Evolutionary conservation across 2,888 invertebrate species (phyloP).

Genomic region (Caenorhabditis wallacei): DNA sequence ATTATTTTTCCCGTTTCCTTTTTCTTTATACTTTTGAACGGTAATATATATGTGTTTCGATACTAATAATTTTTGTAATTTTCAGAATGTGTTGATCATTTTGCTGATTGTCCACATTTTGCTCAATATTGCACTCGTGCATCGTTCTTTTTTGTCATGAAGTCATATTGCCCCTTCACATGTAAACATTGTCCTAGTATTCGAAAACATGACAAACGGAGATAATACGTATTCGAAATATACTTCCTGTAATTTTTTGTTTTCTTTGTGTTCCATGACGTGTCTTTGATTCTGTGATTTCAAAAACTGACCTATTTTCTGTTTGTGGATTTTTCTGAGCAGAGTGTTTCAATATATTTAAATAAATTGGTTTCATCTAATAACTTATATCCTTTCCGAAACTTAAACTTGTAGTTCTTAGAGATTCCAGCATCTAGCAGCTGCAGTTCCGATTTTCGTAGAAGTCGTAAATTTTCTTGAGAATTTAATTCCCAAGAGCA

Average conservation of each 20-base stretch:
- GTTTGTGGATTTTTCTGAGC: no score
- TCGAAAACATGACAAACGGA: conserved; percentile 37
- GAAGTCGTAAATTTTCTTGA: no score
- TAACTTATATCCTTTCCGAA: no score
- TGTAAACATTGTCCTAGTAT: conserved; percentile 75
- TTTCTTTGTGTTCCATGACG: conserved; percentile 44
- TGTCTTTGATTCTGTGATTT: conserved; percentile 43
- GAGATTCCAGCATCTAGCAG: no score
- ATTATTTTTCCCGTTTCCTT: background rate
- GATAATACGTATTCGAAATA: conserved; percentile 23
- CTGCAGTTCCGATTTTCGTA: no score
- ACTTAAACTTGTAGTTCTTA: no score
- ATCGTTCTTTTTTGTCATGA: conserved; percentile 83
- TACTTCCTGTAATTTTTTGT: background rate
- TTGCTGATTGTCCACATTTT: conserved; percentile 83
- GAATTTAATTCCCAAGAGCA: no score
- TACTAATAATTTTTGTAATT: background rate
- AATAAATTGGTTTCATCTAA: no score
- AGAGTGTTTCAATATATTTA: no score
- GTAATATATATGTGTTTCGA: no score
- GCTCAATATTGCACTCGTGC: conserved; percentile 80
- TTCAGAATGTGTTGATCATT: conserved; percentile 81
- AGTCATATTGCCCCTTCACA: conserved; percentile 81
- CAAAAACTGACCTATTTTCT: no score
- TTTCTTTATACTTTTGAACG: background rate